A percentile compares a stretch with the other conserved stretches of the same genome.
Conservation (phyloP, 2,888 invertebrate species). For the Eudasyphora cyanicolor region DNA sequence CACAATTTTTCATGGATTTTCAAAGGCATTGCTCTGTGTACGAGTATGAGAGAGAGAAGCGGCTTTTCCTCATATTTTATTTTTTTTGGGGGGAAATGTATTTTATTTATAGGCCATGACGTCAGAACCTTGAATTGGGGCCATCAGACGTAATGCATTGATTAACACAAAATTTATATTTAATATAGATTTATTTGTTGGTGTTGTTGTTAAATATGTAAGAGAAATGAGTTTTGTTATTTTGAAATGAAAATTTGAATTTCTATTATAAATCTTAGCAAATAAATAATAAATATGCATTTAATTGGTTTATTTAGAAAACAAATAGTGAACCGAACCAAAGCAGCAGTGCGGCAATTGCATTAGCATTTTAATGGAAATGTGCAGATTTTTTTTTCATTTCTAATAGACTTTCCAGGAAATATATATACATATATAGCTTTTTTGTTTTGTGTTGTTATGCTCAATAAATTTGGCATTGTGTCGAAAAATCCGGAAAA, state of each 20-base stretch:
- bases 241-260: background rate
- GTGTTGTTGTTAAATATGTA: background rate
- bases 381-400: background rate
- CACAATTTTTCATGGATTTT: background rate
- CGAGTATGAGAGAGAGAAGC: background rate
- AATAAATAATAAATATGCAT: constrained; percentile 4
- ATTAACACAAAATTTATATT: background rate
- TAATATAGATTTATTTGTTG: background rate
- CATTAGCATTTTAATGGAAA: background rate
- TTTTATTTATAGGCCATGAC: background rate
- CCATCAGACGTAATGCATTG: background rate
- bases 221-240: too few relatives aligned
- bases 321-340: too few relatives aligned
- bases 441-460: background rate
- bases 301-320: background rate
- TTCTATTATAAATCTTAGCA: too few relatives aligned
- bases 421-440: background rate
- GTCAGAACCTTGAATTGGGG: constrained; percentile 10
- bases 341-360: too few relatives aligned
- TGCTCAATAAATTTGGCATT: constrained; percentile 23
- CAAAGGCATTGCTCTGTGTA: background rate
- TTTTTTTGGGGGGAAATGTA: background rate
- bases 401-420: constrained; percentile 28
- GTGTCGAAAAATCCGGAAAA: background rate
- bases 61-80: constrained; percentile 10